These are phyloP conservation scores for Aplodontia rufa DNA, from an alignment of 2,113 vertebrate genomes.

Conservation along the genomic window DNA sequence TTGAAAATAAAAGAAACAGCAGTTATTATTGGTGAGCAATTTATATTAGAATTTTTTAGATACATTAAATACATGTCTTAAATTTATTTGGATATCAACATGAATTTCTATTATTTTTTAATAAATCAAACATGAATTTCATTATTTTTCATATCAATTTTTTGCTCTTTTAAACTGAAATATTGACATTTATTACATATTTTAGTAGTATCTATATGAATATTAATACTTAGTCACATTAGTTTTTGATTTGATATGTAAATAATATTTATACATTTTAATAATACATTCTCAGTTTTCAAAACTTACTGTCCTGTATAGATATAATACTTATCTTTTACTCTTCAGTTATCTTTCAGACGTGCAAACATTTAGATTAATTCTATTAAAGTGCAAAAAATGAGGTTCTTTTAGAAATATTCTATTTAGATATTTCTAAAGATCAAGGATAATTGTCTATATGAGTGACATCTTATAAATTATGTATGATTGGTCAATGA, in stretches of 20 bases:
- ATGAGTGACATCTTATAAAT: neutral
- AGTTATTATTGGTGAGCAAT: neutral
- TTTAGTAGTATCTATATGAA: neutral
- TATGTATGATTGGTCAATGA: neutral
- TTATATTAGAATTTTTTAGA: neutral
- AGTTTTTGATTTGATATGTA: neutral
- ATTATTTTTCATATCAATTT: neutral
- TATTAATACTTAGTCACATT: neutral
- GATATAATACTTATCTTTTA: neutral
- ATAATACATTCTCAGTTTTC: neutral
- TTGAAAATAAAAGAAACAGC: neutral
- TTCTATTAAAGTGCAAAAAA: neutral
- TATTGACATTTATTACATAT: neutral
- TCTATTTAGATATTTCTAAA: conserved; percentile 8
- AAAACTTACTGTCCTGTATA: neutral
- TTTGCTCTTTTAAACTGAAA: neutral
- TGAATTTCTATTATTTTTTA: neutral
- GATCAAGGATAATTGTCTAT: neutral
- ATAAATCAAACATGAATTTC: neutral
- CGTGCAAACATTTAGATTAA: neutral
- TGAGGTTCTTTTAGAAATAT: neutral
- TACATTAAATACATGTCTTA: neutral
- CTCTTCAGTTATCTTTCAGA: neutral
- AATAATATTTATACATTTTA: neutral
- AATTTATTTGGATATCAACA: neutral